Evolutionary conservation across 2,797 vertebrate species (phyloP).

Genomic region (Enteromius fasciolatus): DNA sequence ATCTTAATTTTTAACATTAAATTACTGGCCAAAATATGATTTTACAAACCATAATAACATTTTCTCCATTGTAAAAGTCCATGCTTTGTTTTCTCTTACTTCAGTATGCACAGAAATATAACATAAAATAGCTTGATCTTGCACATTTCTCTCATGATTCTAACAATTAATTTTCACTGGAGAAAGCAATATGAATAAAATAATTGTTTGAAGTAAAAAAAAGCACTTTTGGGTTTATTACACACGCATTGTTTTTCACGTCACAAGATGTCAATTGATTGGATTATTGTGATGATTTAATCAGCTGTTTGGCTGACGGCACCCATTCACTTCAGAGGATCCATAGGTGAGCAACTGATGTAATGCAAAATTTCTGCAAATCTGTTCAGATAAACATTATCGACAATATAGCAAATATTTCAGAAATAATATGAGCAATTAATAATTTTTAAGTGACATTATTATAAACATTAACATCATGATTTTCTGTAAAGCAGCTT

Average conservation of each 20-base stretch:
- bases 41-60: neutral
- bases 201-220: neutral
- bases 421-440: neutral
- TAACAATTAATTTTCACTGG: neutral
- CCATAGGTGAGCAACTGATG: neutral
- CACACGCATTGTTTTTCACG: neutral
- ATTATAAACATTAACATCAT: neutral
- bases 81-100: neutral
- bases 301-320: neutral
- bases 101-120: neutral
- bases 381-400: neutral
- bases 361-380: neutral
- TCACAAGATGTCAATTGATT: neutral
- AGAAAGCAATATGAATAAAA: neutral
- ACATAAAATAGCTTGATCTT: neutral
- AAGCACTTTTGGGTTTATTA: neutral
- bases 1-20: neutral
- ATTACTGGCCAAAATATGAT: neutral
- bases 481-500: neutral
- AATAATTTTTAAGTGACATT: neutral
- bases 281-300: neutral
- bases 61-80: neutral
- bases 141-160: neutral
- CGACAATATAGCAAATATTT: too few species aligned
- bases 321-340: neutral